These are phyloP conservation scores for Drosophila tanythrix DNA, from an alignment of 2,888 invertebrate species.

Conservation along the genomic window DNA sequence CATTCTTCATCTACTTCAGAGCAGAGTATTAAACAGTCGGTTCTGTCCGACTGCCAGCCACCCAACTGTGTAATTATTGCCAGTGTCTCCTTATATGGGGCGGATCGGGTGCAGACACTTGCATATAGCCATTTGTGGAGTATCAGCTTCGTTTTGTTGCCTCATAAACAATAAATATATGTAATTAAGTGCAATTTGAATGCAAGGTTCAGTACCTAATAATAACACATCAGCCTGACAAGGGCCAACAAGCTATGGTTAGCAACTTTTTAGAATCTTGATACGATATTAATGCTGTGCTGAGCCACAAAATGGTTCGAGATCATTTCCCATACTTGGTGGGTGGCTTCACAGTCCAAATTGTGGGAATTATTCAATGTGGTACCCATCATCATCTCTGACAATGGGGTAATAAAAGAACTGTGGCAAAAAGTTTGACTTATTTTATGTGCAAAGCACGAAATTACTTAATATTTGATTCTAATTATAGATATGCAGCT, in stretches of 20 bases:
- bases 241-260: conserved; percentile 34
- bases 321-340: conserved; percentile 67
- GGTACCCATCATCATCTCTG: conserved; percentile 4
- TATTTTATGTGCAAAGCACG: conserved; percentile 55
- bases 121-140: conserved; percentile 25
- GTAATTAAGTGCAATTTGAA: conserved; percentile 66
- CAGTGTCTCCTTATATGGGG: conserved; percentile 41
- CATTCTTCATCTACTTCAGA: not conserved
- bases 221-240: conserved; percentile 10
- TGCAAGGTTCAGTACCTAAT: conserved; percentile 39
- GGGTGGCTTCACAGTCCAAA: conserved; percentile 62
- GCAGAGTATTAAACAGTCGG: not conserved
- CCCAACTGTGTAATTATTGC: conserved; percentile 51
- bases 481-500: conserved; percentile 26
- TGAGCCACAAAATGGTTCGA: conserved; percentile 60
- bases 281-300: conserved; percentile 47
- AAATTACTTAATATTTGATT: conserved; percentile 52
- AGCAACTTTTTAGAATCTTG: conserved; percentile 28
- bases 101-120: not conserved
- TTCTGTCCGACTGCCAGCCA: not conserved
- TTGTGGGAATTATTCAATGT: conserved; percentile 58
- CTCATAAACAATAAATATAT: conserved; percentile 63
- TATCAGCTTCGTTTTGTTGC: conserved; percentile 47
- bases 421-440: conserved; percentile 42
- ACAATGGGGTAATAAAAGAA: conserved; percentile 64